Conservation (phyloP, 2,113 vertebrate genomes). For the Anguilla japonica region DNA sequence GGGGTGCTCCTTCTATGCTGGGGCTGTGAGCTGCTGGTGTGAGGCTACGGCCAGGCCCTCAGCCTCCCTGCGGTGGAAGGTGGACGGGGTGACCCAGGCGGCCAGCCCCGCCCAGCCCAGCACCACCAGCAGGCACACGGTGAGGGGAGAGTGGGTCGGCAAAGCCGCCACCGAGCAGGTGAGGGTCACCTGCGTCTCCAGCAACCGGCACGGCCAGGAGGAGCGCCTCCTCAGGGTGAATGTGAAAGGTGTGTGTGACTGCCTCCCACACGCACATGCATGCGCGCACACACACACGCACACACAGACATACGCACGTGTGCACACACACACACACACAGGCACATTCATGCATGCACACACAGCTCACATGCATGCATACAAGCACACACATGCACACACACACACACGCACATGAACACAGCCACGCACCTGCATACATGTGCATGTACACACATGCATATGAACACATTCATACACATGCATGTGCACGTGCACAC, state of each 20-base stretch:
- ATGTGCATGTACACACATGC: background rate
- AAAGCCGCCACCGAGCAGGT: no score
- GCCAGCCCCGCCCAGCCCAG: no score
- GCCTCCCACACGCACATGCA: background rate
- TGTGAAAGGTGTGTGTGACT: background rate
- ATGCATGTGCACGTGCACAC: background rate
- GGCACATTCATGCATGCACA: no score
- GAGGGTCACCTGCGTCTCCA: background rate
- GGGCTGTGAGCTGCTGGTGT: no score
- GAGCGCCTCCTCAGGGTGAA: background rate
- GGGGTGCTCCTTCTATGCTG: no score
- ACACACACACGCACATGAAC: no score
- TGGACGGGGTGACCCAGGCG: no score
- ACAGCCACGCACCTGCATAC: background rate
- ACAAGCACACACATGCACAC: background rate
- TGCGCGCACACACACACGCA: background rate
- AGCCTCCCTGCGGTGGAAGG: no score
- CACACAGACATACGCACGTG: background rate
- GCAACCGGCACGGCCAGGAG: background rate
- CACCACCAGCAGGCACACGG: no score
- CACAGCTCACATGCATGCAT: no score
- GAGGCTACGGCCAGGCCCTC: no score
- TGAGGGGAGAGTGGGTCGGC: no score
- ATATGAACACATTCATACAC: background rate
- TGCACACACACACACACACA: background rate